Evolutionary conservation across 2,797 vertebrate genomes (phyloP), one percentile per base, ranked within the genome.

Genomic region (Clangula hyemalis): DNA sequence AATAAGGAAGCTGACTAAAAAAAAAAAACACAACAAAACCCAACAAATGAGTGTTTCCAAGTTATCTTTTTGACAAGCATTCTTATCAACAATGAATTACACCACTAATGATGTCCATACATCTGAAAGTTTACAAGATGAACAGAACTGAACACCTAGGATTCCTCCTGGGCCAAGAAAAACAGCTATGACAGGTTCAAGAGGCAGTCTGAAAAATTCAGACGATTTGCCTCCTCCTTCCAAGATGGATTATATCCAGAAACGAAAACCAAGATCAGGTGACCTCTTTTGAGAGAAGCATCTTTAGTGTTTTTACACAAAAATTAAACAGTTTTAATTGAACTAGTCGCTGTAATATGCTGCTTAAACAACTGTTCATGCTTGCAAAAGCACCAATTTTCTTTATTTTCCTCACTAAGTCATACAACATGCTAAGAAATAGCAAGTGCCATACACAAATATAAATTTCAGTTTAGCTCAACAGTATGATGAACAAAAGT

Each of bases 11-110:
- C 34, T 78, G 66, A 78, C 3, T 24, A 71, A 54, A 71, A 30
- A 43, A 30, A 71, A 80, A 68, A 57, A 30, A 0, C 0, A 11
- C 17, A 19, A 21, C 27, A 65, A 53, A 5, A 41, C 34, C 5
- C 8, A 81, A 19, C 16, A 79, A 72, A 66, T 4, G 4, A 51
- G 8, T n/a, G 3, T 49, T 91, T 85, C 7, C 24, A 78, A 56
- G 11, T 13, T 0, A 0, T 24, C 68, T 16, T 78, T 87, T 58
- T 78, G 28, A 57, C 16, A 69, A 10, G 11, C 4, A 72, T 66
- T 84, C 86, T 90, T 75, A 4, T 74, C 62, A 86, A 47, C 32
- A 78, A 19, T 5, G 61, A 69, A 72, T 78, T 41, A 78, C 6
- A 72, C 4, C 3, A 69, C 38, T 25, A 24, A 78, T 36, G 14